Conservation (phyloP, 2,888 invertebrate species). For the Zelleria hepariella region DNA sequence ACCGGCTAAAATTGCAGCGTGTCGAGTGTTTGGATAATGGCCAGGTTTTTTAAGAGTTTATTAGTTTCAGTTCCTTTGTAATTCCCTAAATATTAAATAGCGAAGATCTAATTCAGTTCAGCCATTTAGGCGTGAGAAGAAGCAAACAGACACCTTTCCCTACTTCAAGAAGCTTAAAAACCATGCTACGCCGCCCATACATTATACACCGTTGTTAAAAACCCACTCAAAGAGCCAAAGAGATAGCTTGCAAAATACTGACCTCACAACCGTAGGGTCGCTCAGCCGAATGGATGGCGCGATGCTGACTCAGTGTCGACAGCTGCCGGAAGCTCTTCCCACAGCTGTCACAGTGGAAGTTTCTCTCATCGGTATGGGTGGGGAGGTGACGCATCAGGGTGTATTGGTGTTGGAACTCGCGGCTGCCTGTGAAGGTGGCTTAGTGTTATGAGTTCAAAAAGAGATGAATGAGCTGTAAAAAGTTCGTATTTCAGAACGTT, state of each 20-base stretch:
- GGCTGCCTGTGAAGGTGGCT: constrained; percentile 74
- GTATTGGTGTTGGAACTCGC: constrained; percentile 83
- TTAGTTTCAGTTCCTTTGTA: too few species aligned
- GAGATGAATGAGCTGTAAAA: too few species aligned
- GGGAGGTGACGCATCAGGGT: constrained; percentile 82
- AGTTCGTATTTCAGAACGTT: too few species aligned
- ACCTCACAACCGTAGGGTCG: constrained; percentile 81
- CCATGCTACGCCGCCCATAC: background rate
- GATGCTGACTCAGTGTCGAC: constrained; percentile 82
- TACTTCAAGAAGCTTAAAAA: too few species aligned
- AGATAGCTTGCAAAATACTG: constrained; percentile 3
- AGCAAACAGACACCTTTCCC: too few species aligned
- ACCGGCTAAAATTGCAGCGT: too few species aligned
- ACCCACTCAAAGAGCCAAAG: background rate
- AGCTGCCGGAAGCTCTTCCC: constrained; percentile 82
- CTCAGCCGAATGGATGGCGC: constrained; percentile 83
- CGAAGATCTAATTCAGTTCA: too few species aligned
- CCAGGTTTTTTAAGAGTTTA: too few species aligned
- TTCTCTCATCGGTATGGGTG: constrained; percentile 82
- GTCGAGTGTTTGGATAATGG: too few species aligned
- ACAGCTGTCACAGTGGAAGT: constrained; percentile 80
- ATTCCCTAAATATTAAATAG: too few species aligned
- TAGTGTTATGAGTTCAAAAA: too few species aligned
- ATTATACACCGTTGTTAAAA: background rate
- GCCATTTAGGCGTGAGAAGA: too few species aligned